phyloP scores from a whole-genome alignment of 2,888 invertebrate species.

The Sinohyriopsis cumingii region DNA sequence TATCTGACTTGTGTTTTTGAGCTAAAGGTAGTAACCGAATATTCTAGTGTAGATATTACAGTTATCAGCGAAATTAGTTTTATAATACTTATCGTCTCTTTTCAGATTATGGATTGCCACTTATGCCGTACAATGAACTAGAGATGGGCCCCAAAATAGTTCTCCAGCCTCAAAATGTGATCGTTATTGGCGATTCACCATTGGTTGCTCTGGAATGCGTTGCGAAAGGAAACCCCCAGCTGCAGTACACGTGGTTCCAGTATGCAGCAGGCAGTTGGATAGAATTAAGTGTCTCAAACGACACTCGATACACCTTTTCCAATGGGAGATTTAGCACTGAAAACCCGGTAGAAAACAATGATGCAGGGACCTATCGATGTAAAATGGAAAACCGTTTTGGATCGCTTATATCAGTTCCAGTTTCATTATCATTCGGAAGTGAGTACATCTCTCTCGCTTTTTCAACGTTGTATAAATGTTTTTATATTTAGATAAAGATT shows the following conservation, averaged over 20 bases:
- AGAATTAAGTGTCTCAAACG: constrained; percentile 59
- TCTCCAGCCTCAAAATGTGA: constrained; percentile 84
- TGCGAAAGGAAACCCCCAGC: constrained; percentile 85
- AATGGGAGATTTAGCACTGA: constrained; percentile 93
- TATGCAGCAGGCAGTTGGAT: constrained; percentile 8
- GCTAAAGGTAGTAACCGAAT: too few relatives aligned
- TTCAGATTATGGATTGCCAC: too few relatives aligned
- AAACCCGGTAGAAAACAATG: constrained; percentile 82
- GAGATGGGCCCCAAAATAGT: constrained; percentile 88
- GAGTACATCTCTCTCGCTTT: constrained; percentile 32
- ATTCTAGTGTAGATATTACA: too few relatives aligned
- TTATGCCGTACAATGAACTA: too few relatives aligned
- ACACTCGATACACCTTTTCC: constrained; percentile 85
- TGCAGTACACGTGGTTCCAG: constrained; percentile 91
- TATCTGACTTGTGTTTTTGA: too few relatives aligned
- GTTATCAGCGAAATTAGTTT: too few relatives aligned
- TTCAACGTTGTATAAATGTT: background rate
- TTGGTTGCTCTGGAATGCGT: constrained; percentile 67
- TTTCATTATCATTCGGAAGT: constrained; percentile 87
- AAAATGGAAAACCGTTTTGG: constrained; percentile 91
- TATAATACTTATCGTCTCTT: too few relatives aligned
- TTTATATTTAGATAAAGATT: background rate
- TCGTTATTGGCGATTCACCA: constrained; percentile 82
- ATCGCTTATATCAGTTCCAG: constrained; percentile 89
- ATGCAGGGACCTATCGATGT: constrained; percentile 92